A percentile compares a stretch with the other conserved stretches of the same genome.
These are phyloP conservation scores for Apeltes quadracus DNA, from an alignment of 2,113 vertebrate genomes.

Conservation along the genomic window DNA sequence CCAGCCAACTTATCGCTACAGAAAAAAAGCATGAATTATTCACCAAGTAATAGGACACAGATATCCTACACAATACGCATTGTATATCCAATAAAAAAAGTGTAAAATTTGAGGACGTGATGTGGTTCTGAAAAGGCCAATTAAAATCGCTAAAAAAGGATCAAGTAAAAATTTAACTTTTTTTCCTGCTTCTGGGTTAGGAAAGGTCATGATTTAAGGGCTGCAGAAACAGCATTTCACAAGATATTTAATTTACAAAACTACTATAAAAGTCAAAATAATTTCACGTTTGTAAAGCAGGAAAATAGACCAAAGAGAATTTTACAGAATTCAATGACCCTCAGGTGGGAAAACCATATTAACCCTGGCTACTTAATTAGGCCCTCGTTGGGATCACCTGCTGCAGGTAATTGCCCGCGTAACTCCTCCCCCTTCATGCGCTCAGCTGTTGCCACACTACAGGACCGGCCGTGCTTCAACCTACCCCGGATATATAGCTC, in stretches of 20 bases:
- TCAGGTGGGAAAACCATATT: not conserved
- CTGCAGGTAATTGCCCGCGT: slow-evolving; percentile 6
- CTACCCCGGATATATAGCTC: no score
- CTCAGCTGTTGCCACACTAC: not conserved
- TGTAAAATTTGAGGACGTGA: not conserved
- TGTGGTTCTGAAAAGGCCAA: not conserved
- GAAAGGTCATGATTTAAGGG: not conserved
- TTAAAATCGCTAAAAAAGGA: not conserved
- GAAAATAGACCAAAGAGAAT: no score
- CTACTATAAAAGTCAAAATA: no score
- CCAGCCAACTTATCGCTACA: not conserved
- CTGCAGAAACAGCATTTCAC: not conserved
- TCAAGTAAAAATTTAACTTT: not conserved
- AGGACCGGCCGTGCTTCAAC: not conserved
- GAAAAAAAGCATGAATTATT: not conserved
- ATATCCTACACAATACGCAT: no score
- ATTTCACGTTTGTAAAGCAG: no score
- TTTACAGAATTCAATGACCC: no score
- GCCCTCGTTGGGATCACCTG: slow-evolving; percentile 30
- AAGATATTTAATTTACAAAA: no score
- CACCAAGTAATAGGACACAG: not conserved
- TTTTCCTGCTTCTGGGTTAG: not conserved
- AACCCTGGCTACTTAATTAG: slow-evolving; percentile 18
- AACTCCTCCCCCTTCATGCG: fast-evolving
- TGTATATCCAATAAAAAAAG: not conserved